Conservation (phyloP, 2,113 vertebrate species). For the Tachycineta bicolor region DNA sequence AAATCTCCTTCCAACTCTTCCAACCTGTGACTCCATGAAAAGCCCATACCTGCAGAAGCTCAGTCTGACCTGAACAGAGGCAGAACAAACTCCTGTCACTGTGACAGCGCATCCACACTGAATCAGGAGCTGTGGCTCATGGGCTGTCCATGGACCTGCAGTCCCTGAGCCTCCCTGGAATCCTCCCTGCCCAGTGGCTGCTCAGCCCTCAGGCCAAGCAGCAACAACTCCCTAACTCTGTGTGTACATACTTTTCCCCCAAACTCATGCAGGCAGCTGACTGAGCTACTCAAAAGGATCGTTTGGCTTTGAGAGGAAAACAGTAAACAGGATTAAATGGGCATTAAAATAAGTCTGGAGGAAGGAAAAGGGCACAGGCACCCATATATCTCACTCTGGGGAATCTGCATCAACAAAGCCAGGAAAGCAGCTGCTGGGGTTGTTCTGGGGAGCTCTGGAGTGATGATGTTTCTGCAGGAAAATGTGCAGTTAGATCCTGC, state of each 20-base stretch:
- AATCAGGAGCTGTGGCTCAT: not conserved
- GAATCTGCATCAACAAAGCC: slow-evolving; percentile 11
- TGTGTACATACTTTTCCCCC: not conserved
- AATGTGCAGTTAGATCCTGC: not conserved
- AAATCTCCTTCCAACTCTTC: not conserved
- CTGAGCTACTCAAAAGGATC: slow-evolving; percentile 37
- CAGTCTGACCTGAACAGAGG: not conserved
- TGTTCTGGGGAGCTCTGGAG: not conserved
- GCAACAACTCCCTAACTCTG: not conserved
- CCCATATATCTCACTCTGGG: not conserved
- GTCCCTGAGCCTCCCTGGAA: not conserved
- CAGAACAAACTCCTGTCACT: not conserved
- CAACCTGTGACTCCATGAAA: not conserved
- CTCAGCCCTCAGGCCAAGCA: not conserved
- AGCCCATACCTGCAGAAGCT: not conserved
- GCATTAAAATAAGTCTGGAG: slow-evolving; percentile 25
- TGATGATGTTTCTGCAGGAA: not conserved
- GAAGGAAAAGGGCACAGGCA: slow-evolving; percentile 8
- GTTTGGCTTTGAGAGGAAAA: slow-evolving; percentile 30
- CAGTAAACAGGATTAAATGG: slow-evolving; percentile 27
- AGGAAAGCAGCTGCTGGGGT: slow-evolving; percentile 32
- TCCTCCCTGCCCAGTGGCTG: not conserved
- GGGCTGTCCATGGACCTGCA: not conserved
- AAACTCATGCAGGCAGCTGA: not conserved
- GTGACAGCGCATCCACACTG: not conserved